Evolutionary conservation across 1,140 invertebrate genomes (phyloP), one percentile per base, ranked within the genome.

Genomic region (Zaprionus ghesquierei): DNA sequence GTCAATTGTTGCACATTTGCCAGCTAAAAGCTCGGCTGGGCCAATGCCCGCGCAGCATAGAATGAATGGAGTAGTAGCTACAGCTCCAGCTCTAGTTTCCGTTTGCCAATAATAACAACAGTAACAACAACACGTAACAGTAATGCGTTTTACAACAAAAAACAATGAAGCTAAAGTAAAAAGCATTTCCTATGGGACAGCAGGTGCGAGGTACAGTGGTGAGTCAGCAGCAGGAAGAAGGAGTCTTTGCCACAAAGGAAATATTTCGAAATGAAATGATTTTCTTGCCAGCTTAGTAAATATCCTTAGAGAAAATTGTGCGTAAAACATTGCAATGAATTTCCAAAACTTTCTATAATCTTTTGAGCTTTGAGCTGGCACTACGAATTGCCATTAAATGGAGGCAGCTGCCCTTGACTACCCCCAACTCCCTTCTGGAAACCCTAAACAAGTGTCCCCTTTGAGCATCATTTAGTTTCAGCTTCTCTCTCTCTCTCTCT

Each of bases 1-100:
- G 82, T 87, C 84, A 87, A 87, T 87, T 87, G 82, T 89, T 89
- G 82, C 84, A 76, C 82, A 87, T 86, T 86, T 86, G 60, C 66
- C 73, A 72, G 75, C 51, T 41, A 64, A 41, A 41, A 65, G 41
- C 55, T 66, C 38, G 56, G 56, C 68, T 79, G 80, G 80, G 79
- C 79, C 79, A 82, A 82, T 79, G 79, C 71, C 80, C 79, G 35
- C 23, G 35, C 41, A 25, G 38, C 15, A 69, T 5, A n/a, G n/a
- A n/a, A n/a, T n/a, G n/a, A n/a, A n/a, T n/a, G n/a, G 20, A 31
- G 13, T 33, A 23, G 23, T 31, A 35, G 46, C 62, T 54, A 44
- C 60, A 58, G 61, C 69, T 31, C 33, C 54, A 58, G 74, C 54
- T 78, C 77, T 51, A 63, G 55, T 72, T 25, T 29, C 41, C 25